These are phyloP conservation scores for Pterocles orientalis DNA, from an alignment of 2,113 vertebrate species.

Conservation along the genomic window DNA sequence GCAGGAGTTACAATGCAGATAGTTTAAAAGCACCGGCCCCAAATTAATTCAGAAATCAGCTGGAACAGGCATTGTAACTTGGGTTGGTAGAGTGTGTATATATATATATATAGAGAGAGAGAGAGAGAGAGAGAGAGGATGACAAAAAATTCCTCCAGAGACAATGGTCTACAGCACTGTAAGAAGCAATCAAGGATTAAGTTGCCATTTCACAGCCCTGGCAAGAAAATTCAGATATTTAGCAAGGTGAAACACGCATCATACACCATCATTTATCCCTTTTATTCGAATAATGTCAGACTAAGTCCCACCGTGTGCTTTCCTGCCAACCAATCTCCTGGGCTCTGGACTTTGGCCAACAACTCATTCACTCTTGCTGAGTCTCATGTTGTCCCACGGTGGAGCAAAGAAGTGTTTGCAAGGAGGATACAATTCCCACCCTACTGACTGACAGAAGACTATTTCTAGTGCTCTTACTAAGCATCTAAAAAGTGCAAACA, in stretches of 20 bases:
- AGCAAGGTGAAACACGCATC: constrained; percentile 7
- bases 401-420: not conserved
- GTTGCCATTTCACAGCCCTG: constrained; percentile 10
- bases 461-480: not conserved
- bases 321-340: not conserved
- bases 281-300: constrained; percentile 9
- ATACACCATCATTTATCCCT: not conserved
- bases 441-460: rapidly evolving
- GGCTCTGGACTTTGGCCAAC: not conserved
- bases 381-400: not conserved
- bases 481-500: not conserved
- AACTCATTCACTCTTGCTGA: not conserved
- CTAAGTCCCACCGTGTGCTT: not conserved
- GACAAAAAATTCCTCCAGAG: not conserved
- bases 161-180: not conserved
- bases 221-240: not conserved
- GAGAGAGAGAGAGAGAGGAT: too few species aligned
- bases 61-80: not conserved
- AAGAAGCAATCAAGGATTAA: constrained; percentile 30
- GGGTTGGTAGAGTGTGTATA: not conserved
- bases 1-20: rapidly evolving
- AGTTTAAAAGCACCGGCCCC: not conserved
- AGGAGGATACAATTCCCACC: not conserved
- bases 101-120: too few species aligned
- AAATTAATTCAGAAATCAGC: not conserved